These are phyloP conservation scores for Hippocampus guttulatus DNA, from an alignment of 2,113 vertebrate genomes.

Conservation along the genomic window DNA sequence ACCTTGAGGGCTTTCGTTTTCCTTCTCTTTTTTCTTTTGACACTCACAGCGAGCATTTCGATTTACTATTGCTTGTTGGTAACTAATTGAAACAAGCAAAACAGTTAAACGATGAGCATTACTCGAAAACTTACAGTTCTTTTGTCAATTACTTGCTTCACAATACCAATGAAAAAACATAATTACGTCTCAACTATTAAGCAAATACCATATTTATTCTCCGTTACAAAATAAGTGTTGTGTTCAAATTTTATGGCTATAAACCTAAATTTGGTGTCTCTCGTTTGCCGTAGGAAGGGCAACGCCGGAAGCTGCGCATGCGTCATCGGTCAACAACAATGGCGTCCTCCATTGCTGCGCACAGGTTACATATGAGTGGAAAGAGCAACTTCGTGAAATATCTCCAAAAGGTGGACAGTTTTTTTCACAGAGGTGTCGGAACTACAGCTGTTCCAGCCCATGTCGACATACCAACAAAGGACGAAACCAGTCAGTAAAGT, in stretches of 20 bases:
- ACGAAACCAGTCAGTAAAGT: conserved; percentile 39
- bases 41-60: too few relatives aligned
- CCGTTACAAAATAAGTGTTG: too few relatives aligned
- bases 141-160: too few relatives aligned
- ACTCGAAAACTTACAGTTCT: too few relatives aligned
- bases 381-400: conserved; percentile 17
- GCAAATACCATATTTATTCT: too few relatives aligned
- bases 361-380: conserved; percentile 56
- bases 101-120: too few relatives aligned
- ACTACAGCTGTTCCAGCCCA: conserved; percentile 28
- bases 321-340: conserved; percentile 44
- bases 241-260: too few relatives aligned
- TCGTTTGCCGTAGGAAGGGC: conserved; percentile 42
- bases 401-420: conserved; percentile 20
- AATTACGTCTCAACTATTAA: too few relatives aligned
- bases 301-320: conserved; percentile 42
- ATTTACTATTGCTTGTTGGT: too few relatives aligned
- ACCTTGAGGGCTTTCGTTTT: conserved; percentile 61
- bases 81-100: too few relatives aligned
- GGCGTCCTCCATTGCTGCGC: conserved; percentile 63
- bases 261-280: background rate
- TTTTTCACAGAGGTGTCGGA: conserved; percentile 26
- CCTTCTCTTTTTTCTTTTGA: conserved; percentile 7
- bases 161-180: too few relatives aligned
- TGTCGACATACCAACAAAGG: conserved; percentile 6